Conservation (phyloP, 2,113 vertebrate genomes). For the Mirza zaza region DNA sequence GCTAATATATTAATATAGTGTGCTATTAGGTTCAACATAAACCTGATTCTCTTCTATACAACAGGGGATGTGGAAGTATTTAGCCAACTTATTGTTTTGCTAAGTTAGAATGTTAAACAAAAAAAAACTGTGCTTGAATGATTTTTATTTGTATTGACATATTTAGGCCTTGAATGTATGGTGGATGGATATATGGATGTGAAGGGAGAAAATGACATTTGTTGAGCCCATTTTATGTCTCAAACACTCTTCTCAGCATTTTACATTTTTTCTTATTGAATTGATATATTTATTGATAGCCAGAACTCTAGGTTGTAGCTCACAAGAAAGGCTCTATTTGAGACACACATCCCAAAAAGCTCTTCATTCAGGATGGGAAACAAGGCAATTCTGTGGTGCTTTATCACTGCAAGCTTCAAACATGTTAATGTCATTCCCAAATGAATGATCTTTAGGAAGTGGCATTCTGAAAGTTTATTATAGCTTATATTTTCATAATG, state of each 20-base stretch:
- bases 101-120: neutral
- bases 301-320: neutral
- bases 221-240: neutral
- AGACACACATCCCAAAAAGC: neutral
- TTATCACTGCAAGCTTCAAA: neutral
- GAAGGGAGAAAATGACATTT: neutral
- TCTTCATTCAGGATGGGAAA: neutral
- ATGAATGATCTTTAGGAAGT: neutral
- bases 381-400: neutral
- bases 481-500: neutral
- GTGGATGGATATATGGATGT: neutral
- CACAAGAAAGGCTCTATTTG: neutral
- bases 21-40: neutral
- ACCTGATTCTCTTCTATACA: neutral
- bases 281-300: neutral
- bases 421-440: neutral
- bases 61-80: neutral
- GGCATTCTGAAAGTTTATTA: neutral
- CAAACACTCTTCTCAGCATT: neutral
- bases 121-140: neutral
- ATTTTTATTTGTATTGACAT: neutral
- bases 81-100: neutral
- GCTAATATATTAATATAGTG: neutral
- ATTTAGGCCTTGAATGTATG: neutral
- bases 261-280: neutral